phyloP scores from a whole-genome alignment of 2,888 invertebrate species.

The Urechis unicinctus region DNA sequence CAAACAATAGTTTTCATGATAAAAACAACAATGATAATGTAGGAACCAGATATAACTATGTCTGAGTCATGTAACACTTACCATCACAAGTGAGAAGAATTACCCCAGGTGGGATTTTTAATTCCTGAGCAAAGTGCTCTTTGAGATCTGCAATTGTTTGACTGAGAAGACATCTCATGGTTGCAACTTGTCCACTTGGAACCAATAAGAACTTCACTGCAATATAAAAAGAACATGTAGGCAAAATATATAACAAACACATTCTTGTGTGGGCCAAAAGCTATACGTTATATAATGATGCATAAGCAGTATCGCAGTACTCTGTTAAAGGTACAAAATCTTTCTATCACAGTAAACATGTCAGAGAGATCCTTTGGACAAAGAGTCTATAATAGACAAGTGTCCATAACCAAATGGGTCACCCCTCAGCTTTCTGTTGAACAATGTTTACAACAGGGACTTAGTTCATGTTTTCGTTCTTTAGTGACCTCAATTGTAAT shows the following conservation, averaged over 20 bases:
- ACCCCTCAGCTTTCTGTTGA: too few species aligned
- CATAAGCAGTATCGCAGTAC: too few species aligned
- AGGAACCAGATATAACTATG: neutral
- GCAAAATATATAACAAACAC: too few species aligned
- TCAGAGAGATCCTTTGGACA: too few species aligned
- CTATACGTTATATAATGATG: too few species aligned
- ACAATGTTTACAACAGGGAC: too few species aligned
- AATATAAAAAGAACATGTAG: too few species aligned
- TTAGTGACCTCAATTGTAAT: too few species aligned
- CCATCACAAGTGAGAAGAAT: constrained; percentile 45
- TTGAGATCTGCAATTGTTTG: constrained; percentile 42
- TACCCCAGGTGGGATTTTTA: constrained; percentile 39
- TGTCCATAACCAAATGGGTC: neutral
- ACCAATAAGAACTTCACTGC: constrained; percentile 48
- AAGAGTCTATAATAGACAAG: neutral
- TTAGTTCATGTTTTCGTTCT: too few species aligned
- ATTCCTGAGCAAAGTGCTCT: constrained; percentile 40
- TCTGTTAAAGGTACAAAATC: too few species aligned
- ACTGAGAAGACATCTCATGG: constrained; percentile 41
- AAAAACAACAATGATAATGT: neutral
- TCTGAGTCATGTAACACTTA: constrained; percentile 17
- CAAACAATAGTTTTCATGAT: neutral
- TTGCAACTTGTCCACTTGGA: constrained; percentile 46
- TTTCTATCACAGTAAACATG: too few species aligned
- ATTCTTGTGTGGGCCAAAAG: too few species aligned